Evolutionary conservation across 37 sponge, comb jelly and placozoan genomes (phyloP).

Genomic region (Spongilla lacustris): DNA sequence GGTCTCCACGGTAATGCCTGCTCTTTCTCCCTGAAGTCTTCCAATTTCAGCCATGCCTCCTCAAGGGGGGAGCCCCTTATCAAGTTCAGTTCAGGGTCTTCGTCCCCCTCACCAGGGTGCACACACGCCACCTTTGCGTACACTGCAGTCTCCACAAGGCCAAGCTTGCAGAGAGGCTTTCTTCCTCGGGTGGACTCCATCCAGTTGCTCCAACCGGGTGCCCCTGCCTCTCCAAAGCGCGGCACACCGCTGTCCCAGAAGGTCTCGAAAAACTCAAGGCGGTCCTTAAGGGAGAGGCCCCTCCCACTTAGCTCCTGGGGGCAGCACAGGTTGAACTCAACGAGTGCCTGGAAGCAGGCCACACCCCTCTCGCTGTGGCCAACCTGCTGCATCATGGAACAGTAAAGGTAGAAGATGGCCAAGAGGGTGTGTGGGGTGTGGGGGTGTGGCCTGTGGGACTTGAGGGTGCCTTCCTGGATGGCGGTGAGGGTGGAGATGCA

Average conservation of each 20-base stretch:
- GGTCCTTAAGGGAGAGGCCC: conserved; percentile 5
- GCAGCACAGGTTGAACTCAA: conserved; percentile 83
- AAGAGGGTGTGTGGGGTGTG: conserved; percentile 49
- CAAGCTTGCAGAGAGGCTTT: not conserved
- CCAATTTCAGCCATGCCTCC: conserved; percentile 75
- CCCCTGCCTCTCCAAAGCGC: conserved; percentile 72
- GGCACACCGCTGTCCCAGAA: conserved; percentile 86
- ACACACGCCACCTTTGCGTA: not conserved
- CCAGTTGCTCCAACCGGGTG: conserved; percentile 80
- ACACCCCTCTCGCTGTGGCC: conserved; percentile 85
- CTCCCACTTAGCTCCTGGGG: conserved; percentile 32
- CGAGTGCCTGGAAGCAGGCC: conserved; percentile 83
- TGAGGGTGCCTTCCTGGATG: conserved; percentile 66
- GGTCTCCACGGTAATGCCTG: conserved; percentile 67
- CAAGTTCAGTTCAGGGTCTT: conserved; percentile 23
- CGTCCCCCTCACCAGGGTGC: not conserved
- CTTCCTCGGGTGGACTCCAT: conserved; percentile 1
- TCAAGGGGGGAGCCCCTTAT: conserved; percentile 13
- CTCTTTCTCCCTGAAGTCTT: conserved; percentile 43
- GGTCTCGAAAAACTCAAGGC: conserved; percentile 62
- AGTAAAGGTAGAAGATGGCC: conserved; percentile 55
- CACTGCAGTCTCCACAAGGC: not conserved
- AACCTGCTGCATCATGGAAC: conserved; percentile 59
- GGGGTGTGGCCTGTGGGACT: conserved; percentile 72
- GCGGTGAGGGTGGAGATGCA: conserved; percentile 62